These are phyloP conservation scores for Larimichthys polyactis DNA, from an alignment of 2,113 vertebrate species.

Conservation along the genomic window DNA sequence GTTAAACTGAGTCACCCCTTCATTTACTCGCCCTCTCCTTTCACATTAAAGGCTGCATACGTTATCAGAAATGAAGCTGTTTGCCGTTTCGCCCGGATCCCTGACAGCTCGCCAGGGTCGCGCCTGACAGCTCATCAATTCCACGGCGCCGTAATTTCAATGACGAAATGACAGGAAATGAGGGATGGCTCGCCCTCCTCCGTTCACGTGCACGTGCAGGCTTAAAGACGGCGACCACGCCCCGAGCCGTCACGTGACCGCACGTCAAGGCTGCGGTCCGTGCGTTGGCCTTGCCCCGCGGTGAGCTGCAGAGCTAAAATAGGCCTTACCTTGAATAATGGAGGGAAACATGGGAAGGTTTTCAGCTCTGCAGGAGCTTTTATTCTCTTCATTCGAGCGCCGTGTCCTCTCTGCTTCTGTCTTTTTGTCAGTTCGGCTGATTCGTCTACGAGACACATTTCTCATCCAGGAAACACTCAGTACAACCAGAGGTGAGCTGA, in stretches of 20 bases:
- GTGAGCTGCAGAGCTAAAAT: background rate
- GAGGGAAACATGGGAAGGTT: constrained; percentile 27
- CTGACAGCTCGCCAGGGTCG: constrained; percentile 34
- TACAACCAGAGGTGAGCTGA: no score
- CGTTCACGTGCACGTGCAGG: background rate
- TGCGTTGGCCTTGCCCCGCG: background rate
- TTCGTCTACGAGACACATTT: background rate
- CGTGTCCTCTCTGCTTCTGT: background rate
- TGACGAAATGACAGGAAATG: constrained; percentile 53
- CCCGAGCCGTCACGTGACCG: constrained; percentile 6
- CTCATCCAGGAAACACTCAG: background rate
- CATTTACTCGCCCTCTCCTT: background rate
- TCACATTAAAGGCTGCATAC: constrained; percentile 13
- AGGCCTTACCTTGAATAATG: constrained; percentile 49
- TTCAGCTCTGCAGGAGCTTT: constrained; percentile 26
- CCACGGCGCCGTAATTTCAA: constrained; percentile 32
- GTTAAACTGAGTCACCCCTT: background rate
- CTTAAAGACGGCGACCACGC: background rate
- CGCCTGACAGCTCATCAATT: constrained; percentile 58
- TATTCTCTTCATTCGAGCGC: background rate
- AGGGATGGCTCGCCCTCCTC: background rate
- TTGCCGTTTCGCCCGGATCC: constrained; percentile 14
- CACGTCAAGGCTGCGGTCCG: constrained; percentile 6
- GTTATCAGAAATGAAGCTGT: constrained; percentile 44
- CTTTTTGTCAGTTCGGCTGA: background rate